Percentiles rank a stretch among this genome's conserved stretches.
Evolutionary conservation across 2,797 vertebrate genomes (phyloP).

Genomic region (Sitta carolinensis): DNA sequence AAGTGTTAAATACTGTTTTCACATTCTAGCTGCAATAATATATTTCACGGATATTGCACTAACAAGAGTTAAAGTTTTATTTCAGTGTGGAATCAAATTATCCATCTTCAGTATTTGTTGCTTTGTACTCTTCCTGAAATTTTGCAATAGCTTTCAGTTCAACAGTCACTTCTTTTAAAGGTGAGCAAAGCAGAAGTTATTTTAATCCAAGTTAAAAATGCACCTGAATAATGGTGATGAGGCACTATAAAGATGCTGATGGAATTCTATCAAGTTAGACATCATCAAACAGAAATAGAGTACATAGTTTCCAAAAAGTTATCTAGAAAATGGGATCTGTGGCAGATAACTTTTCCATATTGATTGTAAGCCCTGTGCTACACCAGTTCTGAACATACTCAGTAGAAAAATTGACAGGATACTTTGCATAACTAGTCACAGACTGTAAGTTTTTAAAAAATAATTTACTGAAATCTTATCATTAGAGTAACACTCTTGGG

Average conservation of each 20-base stretch:
- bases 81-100: not conserved
- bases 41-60: not conserved
- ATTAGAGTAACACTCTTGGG: not conserved
- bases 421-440: not conserved
- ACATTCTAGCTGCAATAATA: not conserved
- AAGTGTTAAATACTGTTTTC: not conserved
- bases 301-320: conserved; percentile 61
- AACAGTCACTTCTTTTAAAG: conserved; percentile 59
- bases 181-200: conserved; percentile 85
- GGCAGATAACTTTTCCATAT: conserved; percentile 62
- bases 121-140: not conserved
- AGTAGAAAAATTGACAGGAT: not conserved
- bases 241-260: conserved; percentile 62
- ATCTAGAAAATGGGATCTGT: conserved; percentile 78
- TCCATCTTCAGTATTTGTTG: not conserved
- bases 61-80: not conserved
- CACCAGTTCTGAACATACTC: not conserved
- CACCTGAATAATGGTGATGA: conserved; percentile 41
- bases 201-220: conserved; percentile 78
- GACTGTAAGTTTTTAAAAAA: not conserved
- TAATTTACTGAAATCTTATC: not conserved
- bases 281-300: conserved; percentile 29
- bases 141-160: not conserved
- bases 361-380: not conserved
- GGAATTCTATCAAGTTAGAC: conserved; percentile 75